Percentiles rank a stretch among this genome's conserved stretches.
Evolutionary conservation across 2,888 invertebrate genomes (phyloP).

Genomic region (Papilio protenor): DNA sequence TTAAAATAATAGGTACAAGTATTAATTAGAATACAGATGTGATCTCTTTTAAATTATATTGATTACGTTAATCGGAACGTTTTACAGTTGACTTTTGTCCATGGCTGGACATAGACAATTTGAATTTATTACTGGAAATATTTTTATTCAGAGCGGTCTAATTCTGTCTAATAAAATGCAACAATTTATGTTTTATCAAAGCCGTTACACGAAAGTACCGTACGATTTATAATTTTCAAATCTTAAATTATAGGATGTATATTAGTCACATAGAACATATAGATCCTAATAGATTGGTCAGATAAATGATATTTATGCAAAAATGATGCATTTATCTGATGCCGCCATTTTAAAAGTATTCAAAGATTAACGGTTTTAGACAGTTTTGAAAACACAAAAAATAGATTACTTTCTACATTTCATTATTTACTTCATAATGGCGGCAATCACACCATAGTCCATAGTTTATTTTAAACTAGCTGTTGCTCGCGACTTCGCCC

Average conservation of each 20-base stretch:
- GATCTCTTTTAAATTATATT: conserved; percentile 32
- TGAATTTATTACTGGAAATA: background rate
- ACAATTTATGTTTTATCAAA: conserved; percentile 13
- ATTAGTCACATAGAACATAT: background rate
- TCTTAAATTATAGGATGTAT: background rate
- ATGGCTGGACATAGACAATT: background rate
- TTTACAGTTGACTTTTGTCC: conserved; percentile 13
- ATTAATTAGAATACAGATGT: conserved; percentile 36
- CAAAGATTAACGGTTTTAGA: background rate
- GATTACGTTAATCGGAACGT: conserved; percentile 19
- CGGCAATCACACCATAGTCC: too few relatives aligned
- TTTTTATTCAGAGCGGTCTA: conserved; percentile 16
- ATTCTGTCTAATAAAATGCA: conserved; percentile 23
- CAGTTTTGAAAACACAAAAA: background rate
- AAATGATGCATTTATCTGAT: background rate
- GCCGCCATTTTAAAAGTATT: background rate
- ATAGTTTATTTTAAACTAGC: background rate
- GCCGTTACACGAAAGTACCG: conserved; percentile 28
- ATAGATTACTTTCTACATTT: background rate
- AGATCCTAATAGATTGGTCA: background rate
- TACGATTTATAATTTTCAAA: background rate
- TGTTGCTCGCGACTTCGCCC: too few relatives aligned
- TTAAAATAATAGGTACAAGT: conserved; percentile 27
- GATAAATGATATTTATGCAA: background rate
- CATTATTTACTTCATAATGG: too few relatives aligned